phyloP scores from a whole-genome alignment of 2,888 invertebrate species.

The Eurois occulta region DNA sequence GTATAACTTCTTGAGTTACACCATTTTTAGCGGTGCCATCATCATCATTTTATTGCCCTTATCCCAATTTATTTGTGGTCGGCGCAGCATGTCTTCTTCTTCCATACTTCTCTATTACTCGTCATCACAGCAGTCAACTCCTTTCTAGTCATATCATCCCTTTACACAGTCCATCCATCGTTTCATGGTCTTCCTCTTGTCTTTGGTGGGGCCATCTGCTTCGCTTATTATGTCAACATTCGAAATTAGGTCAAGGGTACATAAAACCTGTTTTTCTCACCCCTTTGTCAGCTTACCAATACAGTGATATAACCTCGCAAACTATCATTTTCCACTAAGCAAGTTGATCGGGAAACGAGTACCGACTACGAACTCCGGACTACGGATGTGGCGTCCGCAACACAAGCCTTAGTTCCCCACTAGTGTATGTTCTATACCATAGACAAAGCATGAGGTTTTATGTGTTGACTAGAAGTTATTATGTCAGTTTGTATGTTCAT shows the following conservation, averaged over 20 bases:
- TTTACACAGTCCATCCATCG: too few relatives aligned
- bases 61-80: too few relatives aligned
- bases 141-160: too few relatives aligned
- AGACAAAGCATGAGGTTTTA: slow-evolving; percentile 44
- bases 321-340: slow-evolving; percentile 34
- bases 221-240: not conserved
- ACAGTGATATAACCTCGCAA: not conserved
- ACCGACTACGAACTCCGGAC: slow-evolving; percentile 32
- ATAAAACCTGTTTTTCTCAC: not conserved
- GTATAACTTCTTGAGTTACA: not conserved
- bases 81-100: too few relatives aligned
- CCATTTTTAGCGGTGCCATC: not conserved
- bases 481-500: slow-evolving; percentile 32
- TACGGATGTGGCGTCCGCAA: slow-evolving; percentile 43
- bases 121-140: too few relatives aligned
- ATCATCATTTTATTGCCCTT: too few relatives aligned
- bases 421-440: slow-evolving; percentile 40
- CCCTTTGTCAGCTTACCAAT: not conserved
- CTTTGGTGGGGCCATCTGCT: not conserved
- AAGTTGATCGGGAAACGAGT: slow-evolving; percentile 42
- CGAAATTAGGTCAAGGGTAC: not conserved
- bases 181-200: too few relatives aligned
- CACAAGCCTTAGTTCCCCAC: slow-evolving; percentile 25
- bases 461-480: slow-evolving; percentile 37
- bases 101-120: too few relatives aligned